Evolutionary conservation across 2,113 vertebrate genomes (phyloP).

Genomic region (Puma concolor): DNA sequence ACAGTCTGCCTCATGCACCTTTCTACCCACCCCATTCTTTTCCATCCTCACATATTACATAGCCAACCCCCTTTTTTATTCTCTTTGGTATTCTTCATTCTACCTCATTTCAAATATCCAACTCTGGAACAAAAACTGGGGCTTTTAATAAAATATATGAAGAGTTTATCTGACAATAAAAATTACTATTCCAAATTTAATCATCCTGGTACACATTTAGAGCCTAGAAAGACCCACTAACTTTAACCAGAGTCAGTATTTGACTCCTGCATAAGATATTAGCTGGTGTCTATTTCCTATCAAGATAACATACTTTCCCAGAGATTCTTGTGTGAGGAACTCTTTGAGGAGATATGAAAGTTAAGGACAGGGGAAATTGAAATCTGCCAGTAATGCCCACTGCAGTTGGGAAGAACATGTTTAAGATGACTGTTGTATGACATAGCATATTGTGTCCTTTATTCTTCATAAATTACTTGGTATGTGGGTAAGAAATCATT

Average conservation of each 20-base stretch:
- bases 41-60: background rate
- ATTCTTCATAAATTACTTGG: conserved; percentile 42
- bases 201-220: conserved; percentile 48
- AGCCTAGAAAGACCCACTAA: background rate
- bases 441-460: conserved; percentile 37
- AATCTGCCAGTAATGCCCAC: background rate
- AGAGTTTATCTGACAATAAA: conserved; percentile 51
- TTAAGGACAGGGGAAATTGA: conserved; percentile 52
- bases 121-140: background rate
- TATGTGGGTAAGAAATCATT: conserved; percentile 30
- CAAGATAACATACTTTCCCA: conserved; percentile 40
- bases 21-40: too few relatives aligned
- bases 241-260: conserved; percentile 55
- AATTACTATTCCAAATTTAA: conserved; percentile 41
- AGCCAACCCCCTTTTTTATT: background rate
- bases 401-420: background rate
- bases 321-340: conserved; percentile 42
- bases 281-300: conserved; percentile 57
- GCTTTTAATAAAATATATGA: background rate
- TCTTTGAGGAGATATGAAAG: conserved; percentile 32
- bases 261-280: conserved; percentile 52
- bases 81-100: background rate
- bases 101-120: background rate
- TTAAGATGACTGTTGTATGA: conserved; percentile 58
- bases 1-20: background rate